phyloP scores from a whole-genome alignment of 2,888 invertebrate genomes.

The Vannuccia rotundouncinata region DNA sequence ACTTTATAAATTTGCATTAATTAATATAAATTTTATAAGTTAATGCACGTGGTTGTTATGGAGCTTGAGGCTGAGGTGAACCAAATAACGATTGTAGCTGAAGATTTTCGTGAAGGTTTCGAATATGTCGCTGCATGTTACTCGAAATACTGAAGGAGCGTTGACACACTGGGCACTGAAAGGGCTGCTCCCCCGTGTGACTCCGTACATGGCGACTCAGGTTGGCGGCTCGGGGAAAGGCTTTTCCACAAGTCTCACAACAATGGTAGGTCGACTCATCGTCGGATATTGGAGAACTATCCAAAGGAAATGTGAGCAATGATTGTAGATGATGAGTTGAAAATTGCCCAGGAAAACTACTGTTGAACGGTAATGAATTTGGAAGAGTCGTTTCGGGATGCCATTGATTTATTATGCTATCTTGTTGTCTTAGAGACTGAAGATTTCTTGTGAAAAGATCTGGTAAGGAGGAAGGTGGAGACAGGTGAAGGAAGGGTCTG shows the following conservation, averaged over 20 bases:
- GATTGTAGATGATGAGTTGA: not conserved
- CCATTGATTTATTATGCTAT: not conserved
- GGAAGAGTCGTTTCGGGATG: not conserved
- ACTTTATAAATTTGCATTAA: too few relatives aligned
- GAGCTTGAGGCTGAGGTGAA: too few relatives aligned
- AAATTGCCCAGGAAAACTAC: slow-evolving; percentile 1
- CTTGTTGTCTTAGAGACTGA: not conserved
- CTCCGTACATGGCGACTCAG: slow-evolving; percentile 89
- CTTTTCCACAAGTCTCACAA: slow-evolving; percentile 81
- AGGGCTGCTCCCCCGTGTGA: slow-evolving; percentile 79
- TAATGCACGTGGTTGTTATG: too few relatives aligned
- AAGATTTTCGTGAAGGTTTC: slow-evolving; percentile 72
- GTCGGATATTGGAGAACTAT: not conserved
- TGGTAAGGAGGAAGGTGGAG: not conserved
- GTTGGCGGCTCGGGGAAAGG: slow-evolving; percentile 90
- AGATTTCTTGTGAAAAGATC: not conserved
- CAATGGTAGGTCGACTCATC: slow-evolving; percentile 65
- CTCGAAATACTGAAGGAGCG: slow-evolving; percentile 94
- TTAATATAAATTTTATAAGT: too few relatives aligned
- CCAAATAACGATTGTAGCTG: not conserved
- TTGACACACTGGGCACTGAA: slow-evolving; percentile 85
- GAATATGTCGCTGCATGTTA: slow-evolving; percentile 88
- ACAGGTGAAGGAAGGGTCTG: not conserved
- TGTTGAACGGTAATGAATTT: too few relatives aligned
- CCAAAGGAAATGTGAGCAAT: not conserved